Percentiles rank a stretch among this genome's conserved stretches.
These are phyloP conservation scores for Drosophila setosimentum DNA, from an alignment of 2,888 invertebrate genomes.

Conservation along the genomic window DNA sequence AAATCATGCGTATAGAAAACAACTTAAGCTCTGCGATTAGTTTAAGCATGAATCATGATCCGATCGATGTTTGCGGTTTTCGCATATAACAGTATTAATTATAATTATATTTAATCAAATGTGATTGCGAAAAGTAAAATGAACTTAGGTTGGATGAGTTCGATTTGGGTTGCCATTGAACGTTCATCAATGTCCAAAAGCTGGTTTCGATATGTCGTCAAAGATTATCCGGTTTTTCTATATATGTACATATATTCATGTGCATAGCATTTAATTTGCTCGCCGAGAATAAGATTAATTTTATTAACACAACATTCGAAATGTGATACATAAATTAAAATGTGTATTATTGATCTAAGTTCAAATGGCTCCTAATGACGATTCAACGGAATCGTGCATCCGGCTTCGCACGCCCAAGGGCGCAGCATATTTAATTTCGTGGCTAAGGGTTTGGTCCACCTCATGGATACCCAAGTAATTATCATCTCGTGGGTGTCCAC, in stretches of 20 bases:
- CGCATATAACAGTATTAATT: constrained; percentile 16
- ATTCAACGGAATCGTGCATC: constrained; percentile 46
- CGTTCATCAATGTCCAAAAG: constrained; percentile 41
- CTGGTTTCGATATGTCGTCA: constrained; percentile 40
- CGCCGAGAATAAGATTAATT: constrained; percentile 59
- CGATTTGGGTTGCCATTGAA: constrained; percentile 47
- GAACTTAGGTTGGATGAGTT: constrained; percentile 14
- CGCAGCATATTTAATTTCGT: constrained; percentile 36
- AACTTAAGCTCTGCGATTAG: background rate
- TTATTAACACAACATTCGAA: constrained; percentile 56
- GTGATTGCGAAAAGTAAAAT: constrained; percentile 10
- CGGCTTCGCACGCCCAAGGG: constrained; percentile 54
- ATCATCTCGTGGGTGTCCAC: constrained; percentile 31
- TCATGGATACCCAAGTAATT: constrained; percentile 27
- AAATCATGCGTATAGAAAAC: background rate
- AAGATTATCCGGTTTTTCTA: constrained; percentile 48
- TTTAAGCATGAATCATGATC: constrained; percentile 31
- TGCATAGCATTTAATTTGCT: constrained; percentile 56
- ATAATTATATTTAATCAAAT: background rate
- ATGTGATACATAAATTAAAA: constrained; percentile 67
- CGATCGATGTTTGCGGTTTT: constrained; percentile 4
- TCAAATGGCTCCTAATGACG: constrained; percentile 12
- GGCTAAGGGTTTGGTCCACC: constrained; percentile 19
- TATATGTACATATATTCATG: constrained; percentile 2
- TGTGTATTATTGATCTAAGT: constrained; percentile 12